phyloP scores from a whole-genome alignment of 2,888 invertebrate genomes.

The Brachynemurus nebulosus region DNA sequence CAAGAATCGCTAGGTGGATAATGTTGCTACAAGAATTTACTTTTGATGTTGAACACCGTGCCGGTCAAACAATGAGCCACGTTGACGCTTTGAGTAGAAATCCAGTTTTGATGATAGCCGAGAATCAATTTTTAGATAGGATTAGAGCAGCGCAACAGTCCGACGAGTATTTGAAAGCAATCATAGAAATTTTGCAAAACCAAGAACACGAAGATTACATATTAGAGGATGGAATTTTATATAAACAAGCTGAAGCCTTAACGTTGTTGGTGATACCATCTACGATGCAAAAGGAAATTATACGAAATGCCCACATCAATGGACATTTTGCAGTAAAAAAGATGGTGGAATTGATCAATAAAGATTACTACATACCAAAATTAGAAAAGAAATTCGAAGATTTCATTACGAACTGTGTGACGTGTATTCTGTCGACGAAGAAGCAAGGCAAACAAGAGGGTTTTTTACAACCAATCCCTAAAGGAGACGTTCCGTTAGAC shows the following conservation, averaged over 20 bases:
- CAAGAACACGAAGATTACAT: constrained; percentile 10
- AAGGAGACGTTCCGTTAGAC: too few species aligned
- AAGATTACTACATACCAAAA: background rate
- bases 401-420: background rate
- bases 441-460: background rate
- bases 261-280: background rate
- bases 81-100: constrained; percentile 4
- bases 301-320: background rate
- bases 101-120: background rate
- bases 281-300: background rate
- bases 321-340: background rate
- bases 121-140: background rate
- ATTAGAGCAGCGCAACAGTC: background rate
- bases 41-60: background rate
- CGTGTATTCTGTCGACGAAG: background rate
- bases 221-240: constrained; percentile 4
- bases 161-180: constrained; percentile 3
- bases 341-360: background rate
- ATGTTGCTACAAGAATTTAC: background rate
- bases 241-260: background rate
- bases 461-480: background rate
- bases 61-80: background rate
- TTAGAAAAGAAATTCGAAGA: background rate
- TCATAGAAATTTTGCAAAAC: constrained; percentile 9
- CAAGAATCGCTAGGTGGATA: constrained; percentile 2